phyloP scores from a whole-genome alignment of 2,113 vertebrate species.

The Mellivora capensis region DNA sequence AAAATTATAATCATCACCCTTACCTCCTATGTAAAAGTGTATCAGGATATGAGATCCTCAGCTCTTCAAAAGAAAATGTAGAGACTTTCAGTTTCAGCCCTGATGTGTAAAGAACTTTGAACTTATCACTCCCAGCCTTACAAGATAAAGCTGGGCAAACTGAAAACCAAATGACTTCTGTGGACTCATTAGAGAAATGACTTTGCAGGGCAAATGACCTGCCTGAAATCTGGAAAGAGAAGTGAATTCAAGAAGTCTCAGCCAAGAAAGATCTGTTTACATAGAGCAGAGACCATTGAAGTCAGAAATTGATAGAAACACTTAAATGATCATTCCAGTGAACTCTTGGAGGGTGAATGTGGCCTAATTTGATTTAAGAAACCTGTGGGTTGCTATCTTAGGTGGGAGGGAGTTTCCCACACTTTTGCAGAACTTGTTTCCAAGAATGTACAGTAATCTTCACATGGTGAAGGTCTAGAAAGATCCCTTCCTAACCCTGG shows the following conservation, averaged over 20 bases:
- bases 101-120: background rate
- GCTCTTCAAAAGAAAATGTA: background rate
- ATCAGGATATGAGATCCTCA: background rate
- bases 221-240: background rate
- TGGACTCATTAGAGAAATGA: background rate
- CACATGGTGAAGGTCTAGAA: background rate
- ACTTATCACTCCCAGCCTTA: background rate
- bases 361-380: background rate
- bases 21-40: background rate
- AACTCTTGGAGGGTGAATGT: background rate
- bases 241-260: background rate
- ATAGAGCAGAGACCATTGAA: background rate
- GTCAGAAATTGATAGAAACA: background rate
- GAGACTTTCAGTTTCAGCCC: background rate
- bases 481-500: too few species aligned
- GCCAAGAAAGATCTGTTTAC: background rate
- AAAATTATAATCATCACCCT: background rate
- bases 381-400: fast-evolving
- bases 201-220: background rate
- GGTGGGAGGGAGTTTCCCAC: background rate
- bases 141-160: background rate
- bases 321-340: background rate
- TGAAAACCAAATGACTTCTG: background rate
- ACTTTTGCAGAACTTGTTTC: background rate
- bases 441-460: background rate